Evolutionary conservation across 1,140 invertebrate genomes (phyloP), one percentile per base, ranked within the genome.

Genomic region (Drosophila lini): DNA sequence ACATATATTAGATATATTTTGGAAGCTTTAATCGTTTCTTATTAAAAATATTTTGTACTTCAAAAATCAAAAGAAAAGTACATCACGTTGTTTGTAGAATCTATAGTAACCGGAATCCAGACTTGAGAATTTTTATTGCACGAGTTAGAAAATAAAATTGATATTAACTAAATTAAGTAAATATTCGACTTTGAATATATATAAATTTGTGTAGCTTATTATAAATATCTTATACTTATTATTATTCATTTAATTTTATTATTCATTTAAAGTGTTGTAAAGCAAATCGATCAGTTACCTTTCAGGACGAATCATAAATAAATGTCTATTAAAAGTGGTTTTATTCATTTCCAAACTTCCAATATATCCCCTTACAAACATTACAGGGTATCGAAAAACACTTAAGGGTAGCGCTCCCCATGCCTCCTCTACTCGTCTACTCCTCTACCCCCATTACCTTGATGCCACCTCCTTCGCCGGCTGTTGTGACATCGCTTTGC

Each of bases 401-500:
- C 81, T 85, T 78, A 85, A 85, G 81, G 82, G 78, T 78, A 80
- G 81, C 57, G 44, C 25, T 38, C 53, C 40, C 15, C 38, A 53
- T 32, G 11, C 13, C 60, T 36, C 55, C 58, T n/a, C 25, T 19
- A 22, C 31, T 0, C 55, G 50, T 48, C 58, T 15, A 50, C 45
- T 53, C 52, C 52, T 36, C 34, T 38, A 38, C 52, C 52, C 52
- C 52, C 52, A 55, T 55, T 55, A 55, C 52, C 34, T 55, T 38
- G 52, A 38, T 38, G 56, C 36, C 48, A 56, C 65, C 65, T 71
- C 67, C 65, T 73, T 71, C 44, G 69, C 69, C 69, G 50, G 81
- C 78, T 81, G 78, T 86, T 85, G 59, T 67, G 82, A 86, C 82
- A 86, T 74, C 59, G 74, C 61, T 42, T 71, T 47, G 53, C 74